phyloP scores from a whole-genome alignment of 2,888 invertebrate species.

The Andrena fulva region DNA sequence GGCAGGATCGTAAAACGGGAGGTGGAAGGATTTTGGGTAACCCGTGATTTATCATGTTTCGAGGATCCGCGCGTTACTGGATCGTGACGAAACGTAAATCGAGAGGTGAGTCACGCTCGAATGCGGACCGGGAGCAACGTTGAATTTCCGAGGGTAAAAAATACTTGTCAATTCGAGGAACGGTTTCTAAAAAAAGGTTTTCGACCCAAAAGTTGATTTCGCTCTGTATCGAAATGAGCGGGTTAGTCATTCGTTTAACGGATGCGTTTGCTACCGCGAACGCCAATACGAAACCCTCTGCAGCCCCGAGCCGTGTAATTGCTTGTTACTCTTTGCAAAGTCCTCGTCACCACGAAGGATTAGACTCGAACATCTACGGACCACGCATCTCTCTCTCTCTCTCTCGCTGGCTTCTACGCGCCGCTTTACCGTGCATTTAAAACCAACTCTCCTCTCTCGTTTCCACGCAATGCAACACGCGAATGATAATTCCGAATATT shows the following conservation, averaged over 20 bases:
- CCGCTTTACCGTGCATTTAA: not conserved
- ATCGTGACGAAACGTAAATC: slow-evolving; percentile 9
- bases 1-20: not conserved
- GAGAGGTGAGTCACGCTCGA: slow-evolving; percentile 30
- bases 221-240: not conserved
- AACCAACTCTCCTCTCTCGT: not conserved
- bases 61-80: not conserved
- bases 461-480: not conserved
- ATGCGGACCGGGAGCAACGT: not conserved
- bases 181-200: not conserved
- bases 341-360: slow-evolving; percentile 4
- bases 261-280: not conserved
- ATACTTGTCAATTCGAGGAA: slow-evolving; percentile 19
- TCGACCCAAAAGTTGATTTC: not conserved
- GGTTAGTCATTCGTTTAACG: not conserved
- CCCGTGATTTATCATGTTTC: not conserved
- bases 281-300: not conserved
- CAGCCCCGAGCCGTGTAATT: not conserved
- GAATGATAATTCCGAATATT: not conserved
- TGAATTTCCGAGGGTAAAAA: slow-evolving; percentile 5
- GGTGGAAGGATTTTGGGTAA: slow-evolving; percentile 1
- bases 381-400: too few species aligned
- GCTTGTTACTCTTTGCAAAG: not conserved
- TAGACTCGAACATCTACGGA: not conserved
- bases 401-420: too few species aligned